Conservation (phyloP, 2,888 invertebrate genomes). For the Rotaria socialis region DNA sequence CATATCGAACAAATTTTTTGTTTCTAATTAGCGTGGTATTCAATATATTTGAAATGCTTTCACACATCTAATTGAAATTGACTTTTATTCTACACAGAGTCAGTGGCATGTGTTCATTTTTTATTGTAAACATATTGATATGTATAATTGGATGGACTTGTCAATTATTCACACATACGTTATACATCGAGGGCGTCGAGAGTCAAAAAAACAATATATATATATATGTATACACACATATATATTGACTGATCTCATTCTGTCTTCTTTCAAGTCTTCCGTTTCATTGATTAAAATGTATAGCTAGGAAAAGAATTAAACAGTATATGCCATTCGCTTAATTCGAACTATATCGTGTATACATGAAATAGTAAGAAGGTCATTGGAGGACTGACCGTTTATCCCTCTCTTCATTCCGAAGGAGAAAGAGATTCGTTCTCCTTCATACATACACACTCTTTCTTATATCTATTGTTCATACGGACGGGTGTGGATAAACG, state of each 20-base stretch:
- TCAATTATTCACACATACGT: not conserved
- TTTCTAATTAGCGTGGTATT: not conserved
- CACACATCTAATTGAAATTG: not conserved
- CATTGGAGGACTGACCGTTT: not conserved
- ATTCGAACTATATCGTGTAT: not conserved
- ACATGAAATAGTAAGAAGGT: not conserved
- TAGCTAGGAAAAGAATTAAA: not conserved
- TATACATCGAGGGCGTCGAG: not conserved
- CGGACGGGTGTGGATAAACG: not conserved
- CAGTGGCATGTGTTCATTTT: not conserved
- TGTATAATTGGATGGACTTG: not conserved
- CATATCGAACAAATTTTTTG: too few relatives aligned
- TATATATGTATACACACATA: too few relatives aligned
- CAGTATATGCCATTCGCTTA: not conserved
- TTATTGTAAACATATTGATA: not conserved
- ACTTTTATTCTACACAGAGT: not conserved
- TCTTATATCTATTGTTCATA: not conserved
- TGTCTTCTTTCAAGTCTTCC: constrained; percentile 2
- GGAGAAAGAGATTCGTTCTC: constrained; percentile 29
- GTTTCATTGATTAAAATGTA: not conserved
- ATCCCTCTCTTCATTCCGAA: not conserved
- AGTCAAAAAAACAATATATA: not conserved
- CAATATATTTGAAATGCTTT: not conserved
- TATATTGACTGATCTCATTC: not conserved
- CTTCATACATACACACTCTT: not conserved